Conservation (phyloP, 2,113 vertebrate genomes). For the Eclectus roratus region DNA sequence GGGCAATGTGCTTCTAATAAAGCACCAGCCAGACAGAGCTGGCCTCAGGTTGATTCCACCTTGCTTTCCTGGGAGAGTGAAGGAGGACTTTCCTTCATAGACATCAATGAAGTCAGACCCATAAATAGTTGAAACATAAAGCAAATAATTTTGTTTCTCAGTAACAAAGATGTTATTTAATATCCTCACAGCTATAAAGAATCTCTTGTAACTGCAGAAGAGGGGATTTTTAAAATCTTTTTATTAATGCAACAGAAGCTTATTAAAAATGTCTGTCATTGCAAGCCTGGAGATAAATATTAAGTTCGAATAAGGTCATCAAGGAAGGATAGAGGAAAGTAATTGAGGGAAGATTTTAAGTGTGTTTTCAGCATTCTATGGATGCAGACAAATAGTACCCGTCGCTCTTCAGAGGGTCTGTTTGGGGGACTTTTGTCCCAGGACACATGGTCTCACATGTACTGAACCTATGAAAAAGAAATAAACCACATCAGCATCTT, state of each 20-base stretch:
- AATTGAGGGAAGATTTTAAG: neutral
- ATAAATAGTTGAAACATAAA: neutral
- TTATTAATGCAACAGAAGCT: conserved; percentile 28
- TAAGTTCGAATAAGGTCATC: neutral
- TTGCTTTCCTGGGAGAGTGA: neutral
- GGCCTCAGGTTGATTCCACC: neutral
- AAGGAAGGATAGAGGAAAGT: neutral
- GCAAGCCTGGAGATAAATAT: neutral
- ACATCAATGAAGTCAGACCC: neutral
- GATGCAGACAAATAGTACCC: neutral
- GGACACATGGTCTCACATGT: fast-evolving
- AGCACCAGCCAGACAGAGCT: neutral
- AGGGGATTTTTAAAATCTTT: neutral
- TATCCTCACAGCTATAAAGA: neutral
- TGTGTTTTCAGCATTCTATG: neutral
- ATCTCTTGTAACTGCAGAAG: neutral
- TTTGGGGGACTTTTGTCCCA: neutral
- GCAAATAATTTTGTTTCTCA: neutral
- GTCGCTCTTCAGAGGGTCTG: neutral
- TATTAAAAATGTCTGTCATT: conserved; percentile 18
- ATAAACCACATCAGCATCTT: neutral
- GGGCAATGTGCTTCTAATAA: neutral
- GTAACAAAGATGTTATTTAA: neutral
- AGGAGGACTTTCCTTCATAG: neutral
- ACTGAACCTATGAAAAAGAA: neutral